A percentile compares a stretch with the other conserved stretches of the same genome.
These are phyloP conservation scores for Caenorhabditis drosophilae DNA, from an alignment of 2,888 invertebrate species.

Conservation along the genomic window DNA sequence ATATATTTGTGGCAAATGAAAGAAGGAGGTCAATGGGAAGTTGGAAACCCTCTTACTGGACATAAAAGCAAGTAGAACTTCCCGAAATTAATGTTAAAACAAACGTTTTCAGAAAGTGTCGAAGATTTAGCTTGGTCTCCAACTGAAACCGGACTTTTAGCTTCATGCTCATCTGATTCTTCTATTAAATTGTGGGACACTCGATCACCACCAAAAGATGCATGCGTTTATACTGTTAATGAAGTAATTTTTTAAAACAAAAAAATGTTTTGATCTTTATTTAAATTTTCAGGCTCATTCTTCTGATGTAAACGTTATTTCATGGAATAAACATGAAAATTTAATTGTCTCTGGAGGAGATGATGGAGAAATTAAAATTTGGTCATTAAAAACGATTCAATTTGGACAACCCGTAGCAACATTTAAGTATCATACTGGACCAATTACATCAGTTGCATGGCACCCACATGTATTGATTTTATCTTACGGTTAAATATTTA, in stretches of 20 bases:
- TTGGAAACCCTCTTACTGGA: slow-evolving; percentile 87
- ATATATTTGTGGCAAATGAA: slow-evolving; percentile 91
- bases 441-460: slow-evolving; percentile 96
- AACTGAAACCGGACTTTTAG: slow-evolving; percentile 82
- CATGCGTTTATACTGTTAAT: slow-evolving; percentile 86
- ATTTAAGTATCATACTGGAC: slow-evolving; percentile 91
- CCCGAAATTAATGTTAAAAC: neutral
- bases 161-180: slow-evolving; percentile 73
- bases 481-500: no score
- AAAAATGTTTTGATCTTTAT: neutral
- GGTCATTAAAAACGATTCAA: slow-evolving; percentile 90
- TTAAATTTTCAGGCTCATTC: slow-evolving; percentile 77
- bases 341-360: slow-evolving; percentile 91
- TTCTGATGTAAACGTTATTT: slow-evolving; percentile 93
- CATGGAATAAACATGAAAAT: slow-evolving; percentile 82
- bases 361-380: slow-evolving; percentile 89
- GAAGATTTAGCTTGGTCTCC: slow-evolving; percentile 99
- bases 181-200: slow-evolving; percentile 92
- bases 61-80: slow-evolving; percentile 74
- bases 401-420: slow-evolving; percentile 81
- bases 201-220: slow-evolving; percentile 83
- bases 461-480: slow-evolving; percentile 75
- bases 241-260: slow-evolving; percentile 69
- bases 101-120: slow-evolving; percentile 76
- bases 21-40: slow-evolving; percentile 82